Percentiles rank a stretch among this genome's conserved stretches.
Conservation (phyloP, 2,113 vertebrate genomes). For the Diphyllodes magnificus region DNA sequence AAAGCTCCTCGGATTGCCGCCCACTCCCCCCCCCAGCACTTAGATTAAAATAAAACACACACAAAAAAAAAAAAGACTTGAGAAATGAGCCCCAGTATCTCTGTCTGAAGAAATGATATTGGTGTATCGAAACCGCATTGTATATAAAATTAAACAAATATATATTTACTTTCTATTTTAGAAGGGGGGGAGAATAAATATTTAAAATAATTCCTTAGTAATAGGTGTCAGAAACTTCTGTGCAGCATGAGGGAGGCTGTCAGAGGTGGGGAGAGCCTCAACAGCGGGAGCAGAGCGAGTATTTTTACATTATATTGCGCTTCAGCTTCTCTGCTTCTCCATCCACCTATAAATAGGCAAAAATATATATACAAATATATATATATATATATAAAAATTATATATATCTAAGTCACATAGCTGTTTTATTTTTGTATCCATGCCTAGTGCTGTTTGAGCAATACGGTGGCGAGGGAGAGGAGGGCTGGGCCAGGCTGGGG, state of each 20-base stretch:
- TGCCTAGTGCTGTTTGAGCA: slow-evolving; percentile 68
- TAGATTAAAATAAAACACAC: neutral
- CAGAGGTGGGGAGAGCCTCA: slow-evolving; percentile 41
- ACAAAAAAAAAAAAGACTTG: neutral
- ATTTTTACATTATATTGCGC: slow-evolving; percentile 54
- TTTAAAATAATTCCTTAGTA: slow-evolving; percentile 61
- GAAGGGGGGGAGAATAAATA: slow-evolving; percentile 52
- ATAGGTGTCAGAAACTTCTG: slow-evolving; percentile 53
- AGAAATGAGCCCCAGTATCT: slow-evolving; percentile 35
- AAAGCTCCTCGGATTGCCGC: neutral
- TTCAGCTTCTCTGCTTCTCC: slow-evolving; percentile 39
- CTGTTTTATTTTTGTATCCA: slow-evolving; percentile 76
- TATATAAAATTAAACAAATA: slow-evolving; percentile 77
- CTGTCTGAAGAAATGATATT: slow-evolving; percentile 45
- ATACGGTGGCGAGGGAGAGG: slow-evolving; percentile 25
- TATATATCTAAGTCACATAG: slow-evolving; percentile 72
- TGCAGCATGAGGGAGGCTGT: slow-evolving; percentile 41
- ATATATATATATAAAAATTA: slow-evolving; percentile 57
- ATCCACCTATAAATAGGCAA: slow-evolving; percentile 59
- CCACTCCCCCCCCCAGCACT: neutral
- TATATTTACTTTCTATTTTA: slow-evolving; percentile 77
- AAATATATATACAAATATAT: slow-evolving; percentile 64
- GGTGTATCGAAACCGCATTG: slow-evolving; percentile 50
- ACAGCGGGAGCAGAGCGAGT: slow-evolving; percentile 4
- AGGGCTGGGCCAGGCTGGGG: neutral